A percentile compares a stretch with the other conserved stretches of the same genome.
Evolutionary conservation across 2,888 invertebrate genomes (phyloP).

Genomic region (Xylota sylvarum): DNA sequence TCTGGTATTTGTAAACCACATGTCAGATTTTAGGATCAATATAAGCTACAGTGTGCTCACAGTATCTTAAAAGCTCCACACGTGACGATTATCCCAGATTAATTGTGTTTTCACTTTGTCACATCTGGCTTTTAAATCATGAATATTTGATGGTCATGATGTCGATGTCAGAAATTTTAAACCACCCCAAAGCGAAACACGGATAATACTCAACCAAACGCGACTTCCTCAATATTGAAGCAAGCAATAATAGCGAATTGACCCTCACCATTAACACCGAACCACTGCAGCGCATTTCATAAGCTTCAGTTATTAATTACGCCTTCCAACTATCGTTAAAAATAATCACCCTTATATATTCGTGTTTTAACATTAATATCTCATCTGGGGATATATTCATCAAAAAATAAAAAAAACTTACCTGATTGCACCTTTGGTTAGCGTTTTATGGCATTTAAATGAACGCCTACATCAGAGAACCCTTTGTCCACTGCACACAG

Average conservation of each 20-base stretch:
- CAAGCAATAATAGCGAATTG: not conserved
- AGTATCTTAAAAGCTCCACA: too few species aligned
- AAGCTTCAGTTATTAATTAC: slow-evolving; percentile 27
- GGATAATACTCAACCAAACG: too few species aligned
- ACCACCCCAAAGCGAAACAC: too few species aligned
- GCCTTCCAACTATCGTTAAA: slow-evolving; percentile 28
- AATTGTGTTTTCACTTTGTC: too few species aligned
- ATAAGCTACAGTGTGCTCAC: too few species aligned
- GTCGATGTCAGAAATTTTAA: too few species aligned
- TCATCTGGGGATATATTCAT: slow-evolving; percentile 1
- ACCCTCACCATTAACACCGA: not conserved
- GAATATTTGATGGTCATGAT: too few species aligned
- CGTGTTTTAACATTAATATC: slow-evolving; percentile 40
- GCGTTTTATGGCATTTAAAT: slow-evolving; percentile 16
- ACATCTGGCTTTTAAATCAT: too few species aligned
- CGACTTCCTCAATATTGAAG: too few species aligned
- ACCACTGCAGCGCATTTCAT: not conserved
- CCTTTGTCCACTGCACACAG: not conserved
- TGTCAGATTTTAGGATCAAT: too few species aligned
- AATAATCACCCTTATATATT: slow-evolving; percentile 22
- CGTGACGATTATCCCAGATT: too few species aligned
- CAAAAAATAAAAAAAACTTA: not conserved
- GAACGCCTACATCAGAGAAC: slow-evolving; percentile 19
- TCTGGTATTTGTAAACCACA: too few species aligned
- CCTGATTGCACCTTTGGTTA: slow-evolving; percentile 25